Base-by-base conservation (phyloP, 2,888 invertebrate species). In the Strigamia transsilvanica region DNA sequence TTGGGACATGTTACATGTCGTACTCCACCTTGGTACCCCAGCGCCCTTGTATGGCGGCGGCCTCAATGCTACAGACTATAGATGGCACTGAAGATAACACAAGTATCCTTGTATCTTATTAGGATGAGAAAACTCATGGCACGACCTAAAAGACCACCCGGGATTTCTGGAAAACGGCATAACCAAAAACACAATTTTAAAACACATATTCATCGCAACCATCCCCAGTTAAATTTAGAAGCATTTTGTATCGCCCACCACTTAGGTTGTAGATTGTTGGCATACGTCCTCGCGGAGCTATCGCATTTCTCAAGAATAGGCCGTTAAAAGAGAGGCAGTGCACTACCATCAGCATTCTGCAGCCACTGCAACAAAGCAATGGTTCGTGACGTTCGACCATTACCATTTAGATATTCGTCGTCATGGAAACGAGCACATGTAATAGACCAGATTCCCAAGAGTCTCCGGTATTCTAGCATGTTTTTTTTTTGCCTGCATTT, bases 281-380 rank as follows among this genome's bases (percentile, higher is more conserved):
- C 56, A 56, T 56, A 56, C 56, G 56, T 56, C 56, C 56, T 56
- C 56, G n/a, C 56, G 56, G 56, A 56, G 56, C 56, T n/a, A 56
- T 56, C 56, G 56, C 56, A 56, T 56, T 56, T 56, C 56, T 18
- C 9, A 56, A 9, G 56, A 56, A 56, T 56, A 15, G 56, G 56
- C 56, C 56, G 56, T 56, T 56, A 56, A 56, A 18, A 56, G 56
- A 21, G 56, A 56, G 56, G 56, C n/a, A 56, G 56, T 56, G 56
- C 56, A 56, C 56, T 56, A 56, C 56, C 56, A 56, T 56, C 56
- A 56, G 56, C 56, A 56, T 56, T 56, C 56, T 56, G 56, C 56
- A 18, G 56, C 56, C 56, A 56, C 56, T 56, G 56, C 56, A 56
- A 56, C 56, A 56, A 56, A 56, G 56, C 56, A 56, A 56, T 56